Evolutionary conservation across 2,113 vertebrate genomes (phyloP), one percentile per base, ranked within the genome.

Genomic region (Leiothrix lutea): DNA sequence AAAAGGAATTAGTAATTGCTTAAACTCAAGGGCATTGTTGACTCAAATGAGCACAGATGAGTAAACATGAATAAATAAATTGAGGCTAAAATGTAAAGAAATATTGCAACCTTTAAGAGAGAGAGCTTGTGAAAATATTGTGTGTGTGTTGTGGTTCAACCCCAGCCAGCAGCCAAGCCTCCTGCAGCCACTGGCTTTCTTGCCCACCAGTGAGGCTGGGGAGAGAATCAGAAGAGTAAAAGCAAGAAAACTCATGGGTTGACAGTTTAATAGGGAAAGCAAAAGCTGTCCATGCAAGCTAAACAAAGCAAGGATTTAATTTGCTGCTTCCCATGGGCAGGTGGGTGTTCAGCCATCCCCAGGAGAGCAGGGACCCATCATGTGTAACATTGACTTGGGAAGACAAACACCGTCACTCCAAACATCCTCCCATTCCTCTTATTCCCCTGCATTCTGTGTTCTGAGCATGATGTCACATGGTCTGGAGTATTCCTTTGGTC

Each of bases 121-220:
- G 21, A 44, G 6, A 50, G 13, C 8, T 74, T 85, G 38, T 87
- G 56, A 78, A 92, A 90, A 80, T 66, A 38, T 11, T 8, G 3
- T 54, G 19, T 58, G 15, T 0, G 0, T 53, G 8, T 40, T 24
- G 13, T 67, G 47, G 29, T 54, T 67, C 54, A 47, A 54, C 21
- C 45, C 9, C 25, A 54, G 17, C 6, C 45, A 35, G 45, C 28
- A 89, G 28, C n/a, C 45, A 40, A 89, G 69, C 16, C 20, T 11
- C 28, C 38, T 0, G 0, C 20, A 47, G 24, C 12, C 2, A 0
- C 40, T 31, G 11, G 5, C 11, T 69, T 6, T 22, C 78, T 67
- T 44, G 9, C 45, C 29, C 14, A 31, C 25, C n/a, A 35, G 24
- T 35, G 28, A 33, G 12, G 20, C 5, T 29, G 56, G 38, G 33